Conservation (phyloP, 64 coral and sea anemone genomes). For the Pocillopora damicornis region DNA sequence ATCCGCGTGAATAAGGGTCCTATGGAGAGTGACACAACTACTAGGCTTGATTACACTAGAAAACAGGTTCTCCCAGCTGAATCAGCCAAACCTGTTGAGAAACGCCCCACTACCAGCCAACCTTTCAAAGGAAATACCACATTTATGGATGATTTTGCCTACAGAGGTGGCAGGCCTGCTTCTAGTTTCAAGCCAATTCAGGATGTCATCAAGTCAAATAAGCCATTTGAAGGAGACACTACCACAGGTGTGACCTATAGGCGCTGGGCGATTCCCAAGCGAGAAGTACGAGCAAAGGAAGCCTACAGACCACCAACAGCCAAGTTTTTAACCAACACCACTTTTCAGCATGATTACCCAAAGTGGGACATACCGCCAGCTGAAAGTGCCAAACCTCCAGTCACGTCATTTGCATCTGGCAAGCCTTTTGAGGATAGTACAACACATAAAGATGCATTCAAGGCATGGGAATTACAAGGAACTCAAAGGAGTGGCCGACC, state of each 20-base stretch:
- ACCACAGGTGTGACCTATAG: slow-evolving; percentile 63
- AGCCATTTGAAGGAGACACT: slow-evolving; percentile 68
- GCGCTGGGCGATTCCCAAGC: slow-evolving; percentile 65
- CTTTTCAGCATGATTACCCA: slow-evolving; percentile 74
- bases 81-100: slow-evolving; percentile 47
- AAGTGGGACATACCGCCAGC: slow-evolving; percentile 53
- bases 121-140: slow-evolving; percentile 72
- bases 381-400: slow-evolving; percentile 55
- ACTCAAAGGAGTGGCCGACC: slow-evolving; percentile 24
- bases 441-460: slow-evolving; percentile 60
- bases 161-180: slow-evolving; percentile 63
- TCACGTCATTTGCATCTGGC: slow-evolving; percentile 52
- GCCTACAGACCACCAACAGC: slow-evolving; percentile 55
- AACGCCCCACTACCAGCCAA: slow-evolving; percentile 43
- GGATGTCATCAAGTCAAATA: slow-evolving; percentile 50
- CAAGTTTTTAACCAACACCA: slow-evolving; percentile 64
- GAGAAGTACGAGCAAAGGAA: slow-evolving; percentile 55
- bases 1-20: slow-evolving; percentile 41
- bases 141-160: slow-evolving; percentile 68
- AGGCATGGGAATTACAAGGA: slow-evolving; percentile 31
- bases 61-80: slow-evolving; percentile 56
- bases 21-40: slow-evolving; percentile 77
- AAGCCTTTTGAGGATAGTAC: slow-evolving; percentile 69
- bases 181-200: slow-evolving; percentile 73
- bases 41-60: slow-evolving; percentile 69